Evolutionary conservation across 2,888 invertebrate genomes (phyloP).

Genomic region (Drepanosiphum platanoidis): DNA sequence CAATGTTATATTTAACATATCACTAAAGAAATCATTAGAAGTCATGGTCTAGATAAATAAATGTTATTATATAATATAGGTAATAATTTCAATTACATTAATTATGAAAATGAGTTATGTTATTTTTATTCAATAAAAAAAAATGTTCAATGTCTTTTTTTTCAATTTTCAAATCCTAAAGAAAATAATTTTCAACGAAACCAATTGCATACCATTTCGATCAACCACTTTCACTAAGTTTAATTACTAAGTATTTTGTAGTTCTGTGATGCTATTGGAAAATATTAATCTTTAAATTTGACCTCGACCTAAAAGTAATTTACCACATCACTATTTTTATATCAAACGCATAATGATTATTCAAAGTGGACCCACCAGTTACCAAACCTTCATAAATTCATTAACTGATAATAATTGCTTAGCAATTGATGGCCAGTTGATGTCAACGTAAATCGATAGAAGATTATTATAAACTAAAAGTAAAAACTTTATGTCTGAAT

Average conservation of each 20-base stretch:
- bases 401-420: constrained; percentile 13
- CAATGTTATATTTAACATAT: too few relatives aligned
- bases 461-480: not conserved
- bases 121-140: not conserved
- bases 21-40: too few relatives aligned
- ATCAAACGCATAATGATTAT: constrained; percentile 31
- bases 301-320: constrained; percentile 53
- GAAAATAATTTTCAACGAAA: not conserved
- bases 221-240: constrained; percentile 12
- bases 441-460: not conserved
- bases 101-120: too few relatives aligned
- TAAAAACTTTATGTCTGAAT: not conserved
- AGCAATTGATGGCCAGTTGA: constrained; percentile 4
- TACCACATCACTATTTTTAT: constrained; percentile 34
- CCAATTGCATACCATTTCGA: not conserved
- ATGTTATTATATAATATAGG: too few relatives aligned
- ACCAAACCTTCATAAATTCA: constrained; percentile 25
- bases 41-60: too few relatives aligned
- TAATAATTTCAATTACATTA: too few relatives aligned
- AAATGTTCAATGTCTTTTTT: not conserved
- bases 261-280: constrained; percentile 13
- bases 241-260: constrained; percentile 1
- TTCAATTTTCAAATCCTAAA: not conserved
- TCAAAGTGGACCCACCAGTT: constrained; percentile 14
- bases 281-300: constrained; percentile 35